Evolutionary conservation across 2,113 vertebrate genomes (phyloP).

Genomic region (Paramormyrops kingsleyae): DNA sequence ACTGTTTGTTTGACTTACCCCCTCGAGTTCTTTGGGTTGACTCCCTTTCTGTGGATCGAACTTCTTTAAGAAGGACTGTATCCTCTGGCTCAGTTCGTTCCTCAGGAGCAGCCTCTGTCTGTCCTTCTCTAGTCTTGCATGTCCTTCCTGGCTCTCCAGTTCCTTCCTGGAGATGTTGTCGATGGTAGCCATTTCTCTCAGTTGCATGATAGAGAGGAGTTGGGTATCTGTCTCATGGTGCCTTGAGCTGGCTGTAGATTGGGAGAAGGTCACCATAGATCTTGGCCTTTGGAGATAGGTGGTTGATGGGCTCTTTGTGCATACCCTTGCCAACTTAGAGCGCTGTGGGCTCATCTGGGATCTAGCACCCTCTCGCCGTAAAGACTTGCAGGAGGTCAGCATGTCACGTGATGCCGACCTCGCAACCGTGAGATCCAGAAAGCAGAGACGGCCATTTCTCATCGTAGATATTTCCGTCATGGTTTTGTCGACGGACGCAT

Average conservation of each 20-base stretch:
- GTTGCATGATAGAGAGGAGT: conserved; percentile 53
- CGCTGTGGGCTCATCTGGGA: conserved; percentile 5
- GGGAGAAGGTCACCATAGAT: not conserved
- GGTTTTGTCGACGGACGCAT: conserved; percentile 52
- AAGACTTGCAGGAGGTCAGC: conserved; percentile 12
- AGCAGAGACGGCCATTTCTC: not conserved
- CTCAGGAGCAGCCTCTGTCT: conserved; percentile 37
- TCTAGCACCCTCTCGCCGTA: not conserved
- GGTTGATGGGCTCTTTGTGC: not conserved
- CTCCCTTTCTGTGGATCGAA: conserved; percentile 18
- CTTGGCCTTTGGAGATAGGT: conserved; percentile 4
- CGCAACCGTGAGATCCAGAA: not conserved
- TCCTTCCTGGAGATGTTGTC: conserved; percentile 63
- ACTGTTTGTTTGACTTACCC: not conserved
- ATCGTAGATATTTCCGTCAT: conserved; percentile 50
- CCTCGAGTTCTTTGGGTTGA: not conserved
- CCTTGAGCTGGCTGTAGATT: not conserved
- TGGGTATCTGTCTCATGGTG: not conserved
- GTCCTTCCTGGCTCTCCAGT: conserved; percentile 38
- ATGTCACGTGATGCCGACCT: conserved; percentile 23
- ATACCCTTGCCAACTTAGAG: conserved; percentile 27
- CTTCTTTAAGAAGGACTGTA: conserved; percentile 49
- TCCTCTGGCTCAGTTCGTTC: conserved; percentile 48
- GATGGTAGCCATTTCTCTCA: conserved; percentile 57
- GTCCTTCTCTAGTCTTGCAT: conserved; percentile 41